Evolutionary conservation across 2,888 invertebrate species (phyloP), one percentile per base, ranked within the genome.

Genomic region (Digitonthophagus gazella): DNA sequence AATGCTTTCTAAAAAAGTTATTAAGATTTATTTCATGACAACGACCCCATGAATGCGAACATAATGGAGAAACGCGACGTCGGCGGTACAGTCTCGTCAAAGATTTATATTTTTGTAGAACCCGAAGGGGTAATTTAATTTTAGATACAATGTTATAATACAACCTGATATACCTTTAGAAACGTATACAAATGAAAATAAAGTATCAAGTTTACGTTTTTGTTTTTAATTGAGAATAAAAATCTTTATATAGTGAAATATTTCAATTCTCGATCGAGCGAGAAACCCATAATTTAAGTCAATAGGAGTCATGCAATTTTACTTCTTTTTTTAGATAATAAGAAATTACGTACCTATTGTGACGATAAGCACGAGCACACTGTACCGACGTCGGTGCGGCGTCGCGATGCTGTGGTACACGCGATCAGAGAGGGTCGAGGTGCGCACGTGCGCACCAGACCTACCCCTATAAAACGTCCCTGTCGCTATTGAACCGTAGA

Each of bases 401-500:
- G 78, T 77, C 77, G 73, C 76, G 77, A 76, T 76, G 77, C 74
- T 76, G 77, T 74, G 73, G 28, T 44, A 44, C 75, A 74, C 72
- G 68, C 71, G 71, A 16, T 19, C 22, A 15, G 64, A 57, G 55
- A 67, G 66, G 74, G 72, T 73, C 75, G 72, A 69, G 67, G 57
- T 66, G 67, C 71, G 72, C 69, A 72, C 74, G 75, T 73, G 76
- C 78, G 76, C 78, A 76, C 78, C 74, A 75, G 77, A 77, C 79
- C 78, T 78, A 78, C 77, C 78, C 78, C 75, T 75, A 75, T 72
- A 69, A 72, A 54, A 58, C 67, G 75, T 76, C 75, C 75, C 75
- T 72, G 66, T 71, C 75, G 28, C 28, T 74, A 75, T 75, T 72
- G 75, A 75, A 75, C 75, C 73, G 68, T 65, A 58, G 66, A 71